Conservation (phyloP, 1,140 invertebrate genomes). For the Trinorchestia longiramus region DNA sequence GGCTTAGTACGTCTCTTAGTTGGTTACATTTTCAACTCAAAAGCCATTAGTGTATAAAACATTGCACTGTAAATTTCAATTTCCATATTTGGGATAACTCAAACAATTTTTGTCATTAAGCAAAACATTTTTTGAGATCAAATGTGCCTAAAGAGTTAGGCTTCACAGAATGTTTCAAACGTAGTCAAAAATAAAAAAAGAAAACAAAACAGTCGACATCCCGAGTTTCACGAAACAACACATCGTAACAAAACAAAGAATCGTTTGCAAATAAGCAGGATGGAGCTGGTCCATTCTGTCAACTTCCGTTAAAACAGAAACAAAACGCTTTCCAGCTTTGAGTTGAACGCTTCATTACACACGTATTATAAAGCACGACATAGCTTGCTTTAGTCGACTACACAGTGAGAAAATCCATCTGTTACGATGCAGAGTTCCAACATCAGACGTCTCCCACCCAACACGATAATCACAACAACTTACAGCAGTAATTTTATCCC, state of each 20-base stretch:
- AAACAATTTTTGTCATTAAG: neutral
- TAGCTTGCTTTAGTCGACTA: neutral
- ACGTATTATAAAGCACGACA: neutral
- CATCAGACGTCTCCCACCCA: too few species aligned
- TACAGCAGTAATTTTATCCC: too few species aligned
- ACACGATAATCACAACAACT: too few species aligned
- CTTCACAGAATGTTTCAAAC: neutral
- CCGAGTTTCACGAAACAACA: neutral
- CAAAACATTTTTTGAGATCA: conserved; percentile 1
- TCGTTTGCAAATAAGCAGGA: neutral
- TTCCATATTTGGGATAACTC: neutral
- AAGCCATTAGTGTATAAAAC: neutral
- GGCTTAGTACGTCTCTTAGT: neutral
- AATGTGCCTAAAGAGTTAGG: neutral
- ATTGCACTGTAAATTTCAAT: neutral
- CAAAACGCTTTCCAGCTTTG: neutral
- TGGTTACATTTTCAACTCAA: neutral
- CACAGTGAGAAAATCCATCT: too few species aligned
- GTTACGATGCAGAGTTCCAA: too few species aligned
- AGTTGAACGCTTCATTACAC: neutral
- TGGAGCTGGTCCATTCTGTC: neutral
- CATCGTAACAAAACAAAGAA: neutral
- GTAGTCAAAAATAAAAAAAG: neutral
- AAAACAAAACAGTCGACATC: neutral
- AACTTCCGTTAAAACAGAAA: neutral